Evolutionary conservation across 1,140 invertebrate species (phyloP).

Genomic region (Leptoteleia sp.): DNA sequence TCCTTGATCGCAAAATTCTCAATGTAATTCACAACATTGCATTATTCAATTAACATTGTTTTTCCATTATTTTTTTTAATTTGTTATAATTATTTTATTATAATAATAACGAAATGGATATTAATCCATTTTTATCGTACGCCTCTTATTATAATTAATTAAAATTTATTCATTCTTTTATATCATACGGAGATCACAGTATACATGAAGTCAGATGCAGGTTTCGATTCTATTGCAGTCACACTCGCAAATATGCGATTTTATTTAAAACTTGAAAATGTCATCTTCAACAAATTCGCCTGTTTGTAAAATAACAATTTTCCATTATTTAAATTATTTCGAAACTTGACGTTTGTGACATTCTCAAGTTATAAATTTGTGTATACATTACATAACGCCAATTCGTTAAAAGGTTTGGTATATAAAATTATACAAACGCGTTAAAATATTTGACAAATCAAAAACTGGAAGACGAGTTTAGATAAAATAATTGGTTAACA

Average conservation of each 20-base stretch:
- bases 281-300: constrained; percentile 21
- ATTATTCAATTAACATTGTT: constrained; percentile 52
- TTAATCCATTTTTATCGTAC: constrained; percentile 53
- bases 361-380: constrained; percentile 50
- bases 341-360: constrained; percentile 21
- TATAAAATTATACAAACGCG: constrained; percentile 47
- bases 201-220: constrained; percentile 80
- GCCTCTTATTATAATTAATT: constrained; percentile 68
- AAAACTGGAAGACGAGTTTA: constrained; percentile 46
- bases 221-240: constrained; percentile 73
- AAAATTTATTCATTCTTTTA: constrained; percentile 72
- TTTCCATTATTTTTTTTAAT: constrained; percentile 27
- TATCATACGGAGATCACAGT: constrained; percentile 81
- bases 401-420: constrained; percentile 31
- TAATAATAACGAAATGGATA: constrained; percentile 61
- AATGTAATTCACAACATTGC: constrained; percentile 53
- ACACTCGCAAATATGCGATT: constrained; percentile 62
- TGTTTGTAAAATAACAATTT: constrained; percentile 21
- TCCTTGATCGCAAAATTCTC: constrained; percentile 68
- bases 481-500: constrained; percentile 23
- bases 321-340: background rate
- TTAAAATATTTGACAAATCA: constrained; percentile 32
- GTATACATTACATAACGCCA: constrained; percentile 37
- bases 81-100: constrained; percentile 63
- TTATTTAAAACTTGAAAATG: constrained; percentile 50